Base-by-base conservation (phyloP, 2,113 vertebrate species). In the Oriolus oriolus region DNA sequence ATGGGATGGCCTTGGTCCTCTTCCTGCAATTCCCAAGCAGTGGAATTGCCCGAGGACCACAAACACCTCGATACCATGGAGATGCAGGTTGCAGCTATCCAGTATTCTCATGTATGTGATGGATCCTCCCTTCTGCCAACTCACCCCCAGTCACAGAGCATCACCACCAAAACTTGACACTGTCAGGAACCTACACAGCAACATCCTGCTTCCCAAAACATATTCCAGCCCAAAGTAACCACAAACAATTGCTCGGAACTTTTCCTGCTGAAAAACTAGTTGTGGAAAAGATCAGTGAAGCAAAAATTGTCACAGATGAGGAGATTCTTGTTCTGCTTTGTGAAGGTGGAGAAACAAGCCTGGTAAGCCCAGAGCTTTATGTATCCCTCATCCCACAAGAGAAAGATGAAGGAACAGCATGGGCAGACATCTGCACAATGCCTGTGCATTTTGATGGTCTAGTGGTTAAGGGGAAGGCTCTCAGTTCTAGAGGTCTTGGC, bases 211-310 rank as follows among this genome's bases (percentile, higher is more conserved):
- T 50, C 64, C 81, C 65, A 64, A 61, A 71, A n/a, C 8, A 6
- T 3, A 61, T 31, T 54, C 33, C 65, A 65, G 31, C 44, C 44
- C 50, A 56, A 65, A 79, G 18, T 8, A 89, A 45, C 27, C 33
- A 21, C 2, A 2, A 21, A 12, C 2, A 0, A 45, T 30, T 0
- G 0, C 54, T 77, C 23, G 7, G 10, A 87, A 53, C 22, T 37
- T 8, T 8, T 59, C 50, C 56, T 24, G 41, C 57, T 60, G 60
- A 80, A 49, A 68, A 63, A 16, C 3, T 26, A 24, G 22, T 2
- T 22, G 22, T 24, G 54, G 44, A 61, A 42, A 68, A 88, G 53
- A 78, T 31, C 60, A 76, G 7, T 3, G 20, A 81, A 64, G 31
- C 56, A 83, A 77, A 71, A 83, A 33, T 4, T 30, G 41, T 5